Evolutionary conservation across 1,140 invertebrate genomes (phyloP), one percentile per base, ranked within the genome.

Genomic region (Pachypeltis micranthus): DNA sequence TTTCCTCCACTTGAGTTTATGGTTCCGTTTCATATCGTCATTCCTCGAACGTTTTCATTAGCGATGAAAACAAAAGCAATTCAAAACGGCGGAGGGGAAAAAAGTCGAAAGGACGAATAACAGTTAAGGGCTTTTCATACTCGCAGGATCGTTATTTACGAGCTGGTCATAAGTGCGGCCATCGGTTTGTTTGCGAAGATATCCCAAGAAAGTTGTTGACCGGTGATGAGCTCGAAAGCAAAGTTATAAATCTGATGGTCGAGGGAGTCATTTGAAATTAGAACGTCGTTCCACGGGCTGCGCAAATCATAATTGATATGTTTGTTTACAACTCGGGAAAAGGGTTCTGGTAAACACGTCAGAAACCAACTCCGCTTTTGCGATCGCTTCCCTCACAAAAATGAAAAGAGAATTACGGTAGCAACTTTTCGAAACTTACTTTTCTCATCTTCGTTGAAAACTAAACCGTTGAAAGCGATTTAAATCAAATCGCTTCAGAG

Each of bases 371-470:
- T 21, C 47, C 12, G 47, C 47, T 21, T 51, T 21, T 10, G 21
- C 47, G 47, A 21, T 21, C 4, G 19, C 19, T 4, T 21, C 4
- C 47, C 47, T 4, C 47, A 10, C 47, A 51, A 7, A 51, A 51
- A 10, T 10, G 3, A 10, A 21, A 51, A 51, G 19, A 51, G 47
- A 51, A 21, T 51, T 51, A 51, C 23, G 21, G 47, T 21, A 10
- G 23, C 12, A 51, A 51, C 47, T 51, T 51, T 51, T 51, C 47
- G 47, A 51, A 51, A 51, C 47, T 51, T 14, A 21, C 4, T 51
- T 51, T 51, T 51, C 47, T 51, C 47, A 51, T 51, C 47, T 51
- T n/a, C n/a, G n/a, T n/a, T n/a, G n/a, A n/a, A n/a, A n/a, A n/a
- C n/a, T n/a, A n/a, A n/a, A n/a, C n/a, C n/a, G n/a, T n/a, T n/a